A percentile compares a stretch with the other conserved stretches of the same genome.
These are phyloP conservation scores for Hemibagrus guttatus DNA, from an alignment of 2,797 vertebrate species.

Conservation along the genomic window DNA sequence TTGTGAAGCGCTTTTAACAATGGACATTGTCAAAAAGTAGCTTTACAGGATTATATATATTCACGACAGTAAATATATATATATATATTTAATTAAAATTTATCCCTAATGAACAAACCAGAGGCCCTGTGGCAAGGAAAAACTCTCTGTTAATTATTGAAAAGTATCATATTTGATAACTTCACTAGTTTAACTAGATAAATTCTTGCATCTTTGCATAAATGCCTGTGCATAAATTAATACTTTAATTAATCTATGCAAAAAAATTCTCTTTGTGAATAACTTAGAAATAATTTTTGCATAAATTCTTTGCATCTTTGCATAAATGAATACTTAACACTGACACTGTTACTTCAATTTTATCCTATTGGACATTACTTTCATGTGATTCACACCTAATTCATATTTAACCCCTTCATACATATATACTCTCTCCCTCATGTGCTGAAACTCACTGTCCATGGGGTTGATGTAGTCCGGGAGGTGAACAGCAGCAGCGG, in stretches of 20 bases:
- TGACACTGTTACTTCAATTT: no score
- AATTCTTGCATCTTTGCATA: background rate
- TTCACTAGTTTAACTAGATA: background rate
- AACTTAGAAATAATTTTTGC: no score
- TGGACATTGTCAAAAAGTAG: no score
- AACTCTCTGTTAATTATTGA: no score
- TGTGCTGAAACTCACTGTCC: conserved; percentile 83
- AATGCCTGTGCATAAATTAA: background rate
- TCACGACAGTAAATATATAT: no score
- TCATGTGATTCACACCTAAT: background rate
- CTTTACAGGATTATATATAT: no score
- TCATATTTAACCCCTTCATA: background rate
- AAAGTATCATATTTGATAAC: background rate
- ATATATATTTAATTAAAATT: no score
- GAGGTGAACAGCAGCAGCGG: conserved; percentile 76
- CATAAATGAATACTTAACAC: background rate
- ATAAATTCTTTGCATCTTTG: background rate
- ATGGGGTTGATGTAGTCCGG: conserved; percentile 91
- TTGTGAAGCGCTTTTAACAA: no score
- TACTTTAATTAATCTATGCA: background rate
- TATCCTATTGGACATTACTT: background rate
- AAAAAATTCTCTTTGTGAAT: no score
- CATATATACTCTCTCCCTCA: background rate
- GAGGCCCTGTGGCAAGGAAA: no score
- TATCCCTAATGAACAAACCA: no score